Percentiles rank a stretch among this genome's conserved stretches.
phyloP scores from a whole-genome alignment of 2,888 invertebrate genomes.

The Sesia apiformis region DNA sequence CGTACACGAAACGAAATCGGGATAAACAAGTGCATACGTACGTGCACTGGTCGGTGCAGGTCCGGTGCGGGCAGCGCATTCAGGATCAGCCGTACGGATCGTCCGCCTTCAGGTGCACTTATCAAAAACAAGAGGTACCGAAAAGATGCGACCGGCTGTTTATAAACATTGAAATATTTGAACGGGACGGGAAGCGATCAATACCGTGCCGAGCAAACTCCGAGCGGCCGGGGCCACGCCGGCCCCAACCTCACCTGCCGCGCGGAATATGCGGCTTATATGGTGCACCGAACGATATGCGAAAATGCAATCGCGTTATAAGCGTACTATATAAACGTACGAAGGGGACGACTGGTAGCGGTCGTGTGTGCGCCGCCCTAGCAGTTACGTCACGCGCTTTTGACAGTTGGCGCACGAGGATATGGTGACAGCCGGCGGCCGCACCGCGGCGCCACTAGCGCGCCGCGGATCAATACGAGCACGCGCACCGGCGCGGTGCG shows the following conservation, averaged over 20 bases:
- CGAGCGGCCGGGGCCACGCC: conserved; percentile 39
- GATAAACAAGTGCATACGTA: conserved; percentile 49
- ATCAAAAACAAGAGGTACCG: conserved; percentile 54
- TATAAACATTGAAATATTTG: conserved; percentile 64
- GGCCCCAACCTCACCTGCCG: conserved; percentile 48
- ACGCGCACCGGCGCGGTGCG: conserved; percentile 12
- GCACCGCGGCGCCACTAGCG: conserved; percentile 10
- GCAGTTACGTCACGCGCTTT: conserved; percentile 49
- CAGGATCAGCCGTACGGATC: conserved; percentile 37
- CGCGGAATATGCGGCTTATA: conserved; percentile 32
- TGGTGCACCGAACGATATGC: conserved; percentile 25
- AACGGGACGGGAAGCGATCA: conserved; percentile 47
- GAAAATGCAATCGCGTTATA: conserved; percentile 24
- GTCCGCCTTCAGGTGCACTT: conserved; percentile 22
- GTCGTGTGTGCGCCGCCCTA: conserved; percentile 49
- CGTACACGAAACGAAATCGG: conserved; percentile 19
- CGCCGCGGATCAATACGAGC: conserved; percentile 3
- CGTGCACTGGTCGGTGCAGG: conserved; percentile 36
- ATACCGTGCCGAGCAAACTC: conserved; percentile 36
- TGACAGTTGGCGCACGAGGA: conserved; percentile 51
- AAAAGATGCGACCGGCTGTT: conserved; percentile 62
- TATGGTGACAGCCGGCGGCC: conserved; percentile 24
- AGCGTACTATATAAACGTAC: conserved; percentile 34
- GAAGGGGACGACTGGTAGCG: conserved; percentile 46
- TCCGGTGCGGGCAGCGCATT: conserved; percentile 34